phyloP scores from a whole-genome alignment of 2,113 vertebrate genomes.

The Onychostruthus taczanowskii region DNA sequence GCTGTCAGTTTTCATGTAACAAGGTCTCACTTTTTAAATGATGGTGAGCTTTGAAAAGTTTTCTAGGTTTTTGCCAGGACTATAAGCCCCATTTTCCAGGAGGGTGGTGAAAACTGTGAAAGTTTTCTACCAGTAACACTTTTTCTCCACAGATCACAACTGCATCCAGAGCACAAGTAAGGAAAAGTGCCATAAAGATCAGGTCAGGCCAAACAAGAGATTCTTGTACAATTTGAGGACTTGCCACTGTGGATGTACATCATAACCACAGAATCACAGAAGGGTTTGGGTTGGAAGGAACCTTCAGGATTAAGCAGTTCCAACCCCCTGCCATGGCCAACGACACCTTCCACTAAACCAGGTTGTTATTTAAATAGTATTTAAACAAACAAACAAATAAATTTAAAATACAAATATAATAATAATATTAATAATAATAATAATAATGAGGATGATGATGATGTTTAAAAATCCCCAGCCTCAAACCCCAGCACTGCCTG shows the following conservation, averaged over 20 bases:
- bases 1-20: neutral
- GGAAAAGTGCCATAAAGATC: neutral
- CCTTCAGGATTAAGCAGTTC: neutral
- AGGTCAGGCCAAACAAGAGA: rapidly evolving
- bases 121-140: neutral
- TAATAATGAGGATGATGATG: too few relatives aligned
- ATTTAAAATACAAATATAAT: too few relatives aligned
- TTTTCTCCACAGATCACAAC: neutral
- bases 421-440: too few relatives aligned
- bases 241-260: neutral
- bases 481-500: neutral
- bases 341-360: neutral
- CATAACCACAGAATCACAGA: neutral
- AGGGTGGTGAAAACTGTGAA: neutral
- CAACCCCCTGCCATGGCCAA: neutral
- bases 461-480: too few relatives aligned
- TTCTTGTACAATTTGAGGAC: neutral
- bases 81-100: neutral
- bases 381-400: neutral
- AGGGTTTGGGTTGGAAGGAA: neutral
- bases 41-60: neutral
- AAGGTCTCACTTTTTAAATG: neutral
- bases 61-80: neutral
- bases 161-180: neutral
- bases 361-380: neutral